Base-by-base conservation (phyloP, 2,113 vertebrate genomes). In the Crypturellus undulatus region DNA sequence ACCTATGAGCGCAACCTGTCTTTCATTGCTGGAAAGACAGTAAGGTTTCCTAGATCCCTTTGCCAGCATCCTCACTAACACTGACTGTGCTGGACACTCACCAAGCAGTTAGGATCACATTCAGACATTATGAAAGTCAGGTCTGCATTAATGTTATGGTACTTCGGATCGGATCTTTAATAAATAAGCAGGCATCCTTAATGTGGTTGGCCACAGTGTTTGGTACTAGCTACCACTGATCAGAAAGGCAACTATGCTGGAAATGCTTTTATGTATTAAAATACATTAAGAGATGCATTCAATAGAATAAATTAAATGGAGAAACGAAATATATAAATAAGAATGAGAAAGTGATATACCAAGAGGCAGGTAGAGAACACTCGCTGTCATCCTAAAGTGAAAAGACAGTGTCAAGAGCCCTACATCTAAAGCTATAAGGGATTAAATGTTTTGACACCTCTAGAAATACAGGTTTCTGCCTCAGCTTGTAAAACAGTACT, bases 261-360 rank as follows among this genome's bases (percentile, higher is more conserved):
- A 93, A 95, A 72, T 73, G 81, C 45, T 91, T 91, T 87, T 89
- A 82, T 42, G 43, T 87, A 91, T 95, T 95, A 93, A 93, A 92
- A 91, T 94, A 91, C 54, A 96, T 93, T 79, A 95, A 84, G 81
- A 89, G 6, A n/a, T 12, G 49, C 70, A 91, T 84, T 96, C 84
- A 91, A 79, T 45, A 96, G 70, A 72, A 84, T 72, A 95, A 95
- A 94, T 93, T 91, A 95, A 96, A 90, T 81, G 79, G 90, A 94
- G 32, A 69, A 69, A 95, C 88, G 47, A 93, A 85, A 73, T 83
- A 78, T 34, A 86, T 71, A 90, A 96, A 87, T 87, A 92, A 94
- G 85, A 86, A 90, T 20, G 24, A 68, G 32, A 79, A 25, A 3
- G 0, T 38, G 52, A 84, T 58, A 76, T 38, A 73, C 72, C 40